These are phyloP conservation scores for Takifugu rubripes DNA, from an alignment of 2,797 vertebrate species.

Conservation along the genomic window DNA sequence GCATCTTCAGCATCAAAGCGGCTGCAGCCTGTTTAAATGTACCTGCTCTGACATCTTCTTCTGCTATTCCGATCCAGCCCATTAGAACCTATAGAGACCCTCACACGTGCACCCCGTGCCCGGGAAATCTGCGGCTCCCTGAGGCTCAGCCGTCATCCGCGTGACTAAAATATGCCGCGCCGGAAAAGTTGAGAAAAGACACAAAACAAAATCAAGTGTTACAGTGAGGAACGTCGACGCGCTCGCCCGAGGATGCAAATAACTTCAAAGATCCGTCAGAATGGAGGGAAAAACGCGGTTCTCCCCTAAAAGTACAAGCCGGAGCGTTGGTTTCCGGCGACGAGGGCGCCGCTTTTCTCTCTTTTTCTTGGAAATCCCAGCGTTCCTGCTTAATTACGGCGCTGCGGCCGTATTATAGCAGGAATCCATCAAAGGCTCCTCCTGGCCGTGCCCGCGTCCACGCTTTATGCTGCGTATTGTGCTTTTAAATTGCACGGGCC, in stretches of 20 bases:
- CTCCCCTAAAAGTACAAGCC: constrained; percentile 13
- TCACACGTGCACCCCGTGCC: constrained; percentile 33
- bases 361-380: constrained; percentile 17
- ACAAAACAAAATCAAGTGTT: constrained; percentile 51
- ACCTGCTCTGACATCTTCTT: neutral
- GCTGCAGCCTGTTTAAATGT: neutral
- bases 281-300: constrained; percentile 7
- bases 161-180: constrained; percentile 49
- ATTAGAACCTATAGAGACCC: constrained; percentile 28
- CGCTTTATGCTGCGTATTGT: constrained; percentile 44
- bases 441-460: constrained; percentile 28
- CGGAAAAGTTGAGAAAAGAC: constrained; percentile 37
- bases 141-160: constrained; percentile 44
- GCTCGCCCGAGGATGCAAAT: constrained; percentile 60
- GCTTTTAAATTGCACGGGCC: constrained; percentile 45
- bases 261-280: constrained; percentile 68
- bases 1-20: too few relatives aligned
- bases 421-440: constrained; percentile 51
- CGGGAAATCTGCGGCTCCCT: constrained; percentile 39
- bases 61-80: constrained; percentile 42
- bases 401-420: constrained; percentile 33
- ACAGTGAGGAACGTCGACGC: constrained; percentile 46
- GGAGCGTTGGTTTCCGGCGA: constrained; percentile 32
- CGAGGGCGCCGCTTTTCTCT: constrained; percentile 21
- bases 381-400: constrained; percentile 25